phyloP scores from a whole-genome alignment of 2,797 vertebrate species.

The Ctenopoma multispine region DNA sequence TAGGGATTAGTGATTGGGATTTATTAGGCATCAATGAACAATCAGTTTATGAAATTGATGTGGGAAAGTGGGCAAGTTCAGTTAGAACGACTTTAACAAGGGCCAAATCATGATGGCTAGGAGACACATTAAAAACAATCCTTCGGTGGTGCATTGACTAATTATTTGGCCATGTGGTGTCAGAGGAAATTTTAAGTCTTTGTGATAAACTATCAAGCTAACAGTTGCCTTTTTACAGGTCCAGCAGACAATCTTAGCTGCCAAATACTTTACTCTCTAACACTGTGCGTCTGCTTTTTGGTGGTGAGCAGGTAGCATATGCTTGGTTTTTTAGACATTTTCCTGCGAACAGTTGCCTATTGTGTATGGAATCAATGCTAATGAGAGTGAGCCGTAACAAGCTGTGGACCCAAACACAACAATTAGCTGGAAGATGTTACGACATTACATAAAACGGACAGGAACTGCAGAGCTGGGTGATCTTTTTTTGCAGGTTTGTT shows the following conservation, averaged over 20 bases:
- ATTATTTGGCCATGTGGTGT: too few species aligned
- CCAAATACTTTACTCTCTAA: not conserved
- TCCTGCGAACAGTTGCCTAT: not conserved
- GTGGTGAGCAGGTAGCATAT: not conserved
- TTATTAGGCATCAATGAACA: too few species aligned
- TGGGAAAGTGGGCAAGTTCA: too few species aligned
- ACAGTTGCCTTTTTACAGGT: too few species aligned
- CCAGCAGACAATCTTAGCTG: not conserved
- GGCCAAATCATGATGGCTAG: too few species aligned
- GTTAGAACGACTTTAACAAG: too few species aligned
- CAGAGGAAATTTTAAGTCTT: too few species aligned
- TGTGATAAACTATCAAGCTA: too few species aligned
- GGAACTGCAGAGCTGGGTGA: not conserved
- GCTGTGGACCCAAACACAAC: not conserved
- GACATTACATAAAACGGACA: not conserved
- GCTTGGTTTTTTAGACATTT: not conserved
- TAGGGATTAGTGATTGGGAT: too few species aligned
- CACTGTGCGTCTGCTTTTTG: not conserved
- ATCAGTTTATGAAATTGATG: too few species aligned
- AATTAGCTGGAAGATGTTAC: not conserved
- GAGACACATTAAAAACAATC: too few species aligned
- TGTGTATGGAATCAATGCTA: not conserved
- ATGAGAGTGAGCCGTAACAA: constrained; percentile 3
- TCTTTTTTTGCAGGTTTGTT: not conserved
- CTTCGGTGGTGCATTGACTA: too few species aligned